phyloP scores from a whole-genome alignment of 37 sponge, comb jelly and placozoan species.

The Chondrosia reniformis region DNA sequence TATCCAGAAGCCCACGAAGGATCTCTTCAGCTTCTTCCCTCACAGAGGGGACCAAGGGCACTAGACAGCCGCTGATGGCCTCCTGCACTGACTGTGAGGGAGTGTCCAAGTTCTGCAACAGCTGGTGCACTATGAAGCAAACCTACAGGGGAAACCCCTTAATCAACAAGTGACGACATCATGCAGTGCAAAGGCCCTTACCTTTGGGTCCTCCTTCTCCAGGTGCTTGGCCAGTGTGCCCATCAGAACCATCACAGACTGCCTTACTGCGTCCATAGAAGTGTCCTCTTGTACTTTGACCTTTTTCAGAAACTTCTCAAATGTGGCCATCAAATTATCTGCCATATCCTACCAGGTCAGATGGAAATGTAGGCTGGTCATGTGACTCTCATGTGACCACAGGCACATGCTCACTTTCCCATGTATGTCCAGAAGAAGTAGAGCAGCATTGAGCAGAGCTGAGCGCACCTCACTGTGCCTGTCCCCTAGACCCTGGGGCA shows the following conservation, averaged over 20 bases:
- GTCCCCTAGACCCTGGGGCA: constrained; percentile 75
- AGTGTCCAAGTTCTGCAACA: constrained; percentile 86
- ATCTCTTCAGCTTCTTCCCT: constrained; percentile 70
- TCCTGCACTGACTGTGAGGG: constrained; percentile 95
- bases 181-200: neutral
- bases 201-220: constrained; percentile 83
- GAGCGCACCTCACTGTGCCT: constrained; percentile 44
- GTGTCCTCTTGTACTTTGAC: constrained; percentile 49
- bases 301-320: constrained; percentile 68
- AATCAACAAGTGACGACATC: neutral
- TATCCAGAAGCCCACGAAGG: constrained; percentile 73
- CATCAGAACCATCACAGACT: constrained; percentile 89
- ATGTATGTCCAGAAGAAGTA: constrained; percentile 62
- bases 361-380: neutral
- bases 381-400: neutral
- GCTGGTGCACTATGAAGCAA: constrained; percentile 72
- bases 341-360: constrained; percentile 37
- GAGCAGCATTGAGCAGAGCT: constrained; percentile 69
- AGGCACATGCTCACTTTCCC: constrained; percentile 36
- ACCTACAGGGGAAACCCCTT: constrained; percentile 35
- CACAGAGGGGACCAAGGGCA: constrained; percentile 77
- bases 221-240: constrained; percentile 95
- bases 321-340: constrained; percentile 70
- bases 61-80: constrained; percentile 89
- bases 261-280: constrained; percentile 77